Base-by-base conservation (phyloP, 2,888 invertebrate genomes). In the Dorcus hopei region DNA sequence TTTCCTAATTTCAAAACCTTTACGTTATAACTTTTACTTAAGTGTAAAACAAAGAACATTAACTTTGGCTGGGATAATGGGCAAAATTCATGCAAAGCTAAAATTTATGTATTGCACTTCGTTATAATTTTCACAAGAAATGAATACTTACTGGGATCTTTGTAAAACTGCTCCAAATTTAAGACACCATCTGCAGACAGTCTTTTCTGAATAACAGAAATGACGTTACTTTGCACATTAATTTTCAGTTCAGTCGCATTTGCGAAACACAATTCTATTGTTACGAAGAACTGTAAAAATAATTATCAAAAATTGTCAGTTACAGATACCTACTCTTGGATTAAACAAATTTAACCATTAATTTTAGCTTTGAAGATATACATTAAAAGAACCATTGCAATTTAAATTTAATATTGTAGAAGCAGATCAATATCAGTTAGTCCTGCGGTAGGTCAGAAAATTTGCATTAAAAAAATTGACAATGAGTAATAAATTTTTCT, bases 31-130 rank as follows among this genome's bases (percentile, higher is more conserved):
- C 65, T 68, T 68, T 70, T 55, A 68, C 69, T 61, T 52, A 77
- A 63, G 61, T 76, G 75, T n/a, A 83, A 65, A 19, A 82, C 77
- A 62, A 80, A 80, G 56, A 73, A 75, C 61, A 82, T 75, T 16
- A 80, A 78, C 67, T 78, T 80, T n/a, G 75, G 74, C 56, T 82
- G 81, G 0, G 80, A 79, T 26, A 83, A 61, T 0, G 81, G 79
- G 61, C 80, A 82, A 62, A 61, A 81, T 70, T 77, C 75, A 5
- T 62, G 60, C 50, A 77, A 64, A 56, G 72, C 77, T 73, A 33
- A 33, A 33, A 33, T 33, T 33, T 6, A 0, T 33, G 5, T 33
- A 33, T 33, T 1, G 26, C 26, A 38, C 9, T 16, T 47, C 33
- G 23, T 14, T 26, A 23, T 1, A 33, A 6, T 33, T 33, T 33